Percentiles rank a stretch among this genome's conserved stretches.
Evolutionary conservation across 2,888 invertebrate species (phyloP).

Genomic region (Anaspis maculata): DNA sequence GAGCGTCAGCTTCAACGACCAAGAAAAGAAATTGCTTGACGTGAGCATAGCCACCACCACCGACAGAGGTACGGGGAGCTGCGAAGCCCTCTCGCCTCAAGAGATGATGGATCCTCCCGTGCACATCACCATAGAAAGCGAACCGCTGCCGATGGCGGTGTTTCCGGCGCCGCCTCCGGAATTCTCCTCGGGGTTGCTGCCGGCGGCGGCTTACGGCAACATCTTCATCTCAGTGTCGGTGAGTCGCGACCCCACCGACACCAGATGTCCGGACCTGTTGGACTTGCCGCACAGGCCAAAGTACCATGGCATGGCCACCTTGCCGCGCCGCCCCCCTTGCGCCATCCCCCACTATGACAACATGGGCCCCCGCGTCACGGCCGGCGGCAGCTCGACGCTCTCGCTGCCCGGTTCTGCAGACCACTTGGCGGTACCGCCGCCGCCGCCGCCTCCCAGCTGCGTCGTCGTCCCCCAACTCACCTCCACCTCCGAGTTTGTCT

Average conservation of each 20-base stretch:
- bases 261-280: conserved; percentile 73
- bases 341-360: conserved; percentile 73
- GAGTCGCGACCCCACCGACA: conserved; percentile 62
- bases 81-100: conserved; percentile 49
- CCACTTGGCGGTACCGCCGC: conserved; percentile 44
- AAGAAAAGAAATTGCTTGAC: conserved; percentile 78
- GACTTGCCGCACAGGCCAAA: conserved; percentile 55
- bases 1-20: conserved; percentile 77
- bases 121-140: conserved; percentile 48
- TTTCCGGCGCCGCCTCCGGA: conserved; percentile 51
- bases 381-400: conserved; percentile 79
- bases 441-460: conserved; percentile 50
- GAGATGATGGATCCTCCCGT: conserved; percentile 45
- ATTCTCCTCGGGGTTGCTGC: conserved; percentile 45
- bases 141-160: conserved; percentile 39
- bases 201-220: conserved; percentile 56
- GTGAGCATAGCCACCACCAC: conserved; percentile 67
- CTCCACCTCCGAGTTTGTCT: conserved; percentile 51
- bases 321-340: conserved; percentile 42
- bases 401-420: conserved; percentile 60
- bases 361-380: conserved; percentile 83
- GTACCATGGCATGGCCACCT: conserved; percentile 42
- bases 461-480: conserved; percentile 46
- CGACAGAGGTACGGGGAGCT: conserved; percentile 50
- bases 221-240: conserved; percentile 79